A percentile compares a stretch with the other conserved stretches of the same genome.
These are phyloP conservation scores for Macaria notata DNA, from an alignment of 2,888 invertebrate species.

Conservation along the genomic window DNA sequence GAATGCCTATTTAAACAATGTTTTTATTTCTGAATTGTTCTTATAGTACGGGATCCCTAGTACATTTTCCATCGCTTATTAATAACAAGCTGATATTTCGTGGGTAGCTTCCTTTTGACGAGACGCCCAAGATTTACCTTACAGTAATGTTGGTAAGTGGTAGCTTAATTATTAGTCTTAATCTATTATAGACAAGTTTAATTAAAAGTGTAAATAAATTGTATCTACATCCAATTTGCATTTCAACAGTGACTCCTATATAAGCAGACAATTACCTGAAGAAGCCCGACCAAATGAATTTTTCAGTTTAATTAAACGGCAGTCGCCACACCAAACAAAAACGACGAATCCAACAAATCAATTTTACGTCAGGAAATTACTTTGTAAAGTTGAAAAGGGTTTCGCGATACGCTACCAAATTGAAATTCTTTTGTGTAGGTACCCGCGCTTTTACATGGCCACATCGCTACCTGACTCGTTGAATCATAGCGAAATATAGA, in stretches of 20 bases:
- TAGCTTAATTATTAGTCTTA: too few relatives aligned
- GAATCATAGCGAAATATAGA: conserved; percentile 49
- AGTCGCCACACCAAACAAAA: conserved; percentile 69
- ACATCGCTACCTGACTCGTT: conserved; percentile 69
- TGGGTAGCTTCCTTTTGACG: too few relatives aligned
- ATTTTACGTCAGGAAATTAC: conserved; percentile 78
- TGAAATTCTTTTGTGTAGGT: conserved; percentile 76
- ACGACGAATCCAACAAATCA: conserved; percentile 75
- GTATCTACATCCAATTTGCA: too few relatives aligned
- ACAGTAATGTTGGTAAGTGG: too few relatives aligned
- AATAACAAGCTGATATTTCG: too few relatives aligned
- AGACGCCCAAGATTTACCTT: too few relatives aligned
- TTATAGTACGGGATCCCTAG: too few relatives aligned
- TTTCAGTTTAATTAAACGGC: conserved; percentile 68
- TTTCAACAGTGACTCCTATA: neutral
- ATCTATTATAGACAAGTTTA: too few relatives aligned
- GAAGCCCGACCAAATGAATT: conserved; percentile 36
- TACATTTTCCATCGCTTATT: too few relatives aligned
- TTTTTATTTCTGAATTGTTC: too few relatives aligned
- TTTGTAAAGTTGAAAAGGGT: conserved; percentile 77
- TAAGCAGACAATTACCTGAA: conserved; percentile 7
- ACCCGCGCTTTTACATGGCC: conserved; percentile 69
- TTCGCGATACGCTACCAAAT: conserved; percentile 74
- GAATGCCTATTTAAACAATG: too few relatives aligned
- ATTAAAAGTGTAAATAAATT: too few relatives aligned